Conservation (phyloP, 53 echinoderm and acorn worm species). For the Echinometra lucunter region DNA sequence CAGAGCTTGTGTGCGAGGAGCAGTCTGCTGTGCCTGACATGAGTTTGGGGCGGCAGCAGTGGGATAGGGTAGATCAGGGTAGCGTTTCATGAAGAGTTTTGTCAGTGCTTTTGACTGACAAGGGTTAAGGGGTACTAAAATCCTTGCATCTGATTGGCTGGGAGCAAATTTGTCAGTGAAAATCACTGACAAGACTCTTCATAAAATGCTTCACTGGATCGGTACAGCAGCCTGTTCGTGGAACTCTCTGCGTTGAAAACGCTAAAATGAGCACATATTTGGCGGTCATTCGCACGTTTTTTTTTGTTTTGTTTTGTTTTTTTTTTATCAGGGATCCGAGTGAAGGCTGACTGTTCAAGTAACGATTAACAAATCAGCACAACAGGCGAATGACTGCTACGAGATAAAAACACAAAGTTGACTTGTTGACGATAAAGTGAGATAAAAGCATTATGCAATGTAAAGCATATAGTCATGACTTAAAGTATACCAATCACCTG, state of each 20-base stretch:
- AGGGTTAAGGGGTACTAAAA: neutral
- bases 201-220: neutral
- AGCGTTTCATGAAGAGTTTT: neutral
- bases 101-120: neutral
- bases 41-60: conserved; percentile 18
- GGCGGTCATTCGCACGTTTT: neutral
- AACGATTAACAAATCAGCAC: neutral
- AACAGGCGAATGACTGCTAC: neutral
- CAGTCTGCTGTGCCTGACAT: no score
- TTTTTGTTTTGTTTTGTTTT: neutral
- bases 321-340: no score
- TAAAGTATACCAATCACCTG: no score
- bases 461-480: neutral
- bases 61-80: neutral
- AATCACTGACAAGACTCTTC: neutral
- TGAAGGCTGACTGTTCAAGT: neutral
- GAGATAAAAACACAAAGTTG: neutral
- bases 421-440: neutral
- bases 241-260: neutral
- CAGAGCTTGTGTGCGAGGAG: no score
- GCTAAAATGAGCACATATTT: neutral
- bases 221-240: neutral
- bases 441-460: neutral
- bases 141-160: neutral
- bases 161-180: neutral